phyloP scores from a whole-genome alignment of 2,797 vertebrate species.

The Channa striata region DNA sequence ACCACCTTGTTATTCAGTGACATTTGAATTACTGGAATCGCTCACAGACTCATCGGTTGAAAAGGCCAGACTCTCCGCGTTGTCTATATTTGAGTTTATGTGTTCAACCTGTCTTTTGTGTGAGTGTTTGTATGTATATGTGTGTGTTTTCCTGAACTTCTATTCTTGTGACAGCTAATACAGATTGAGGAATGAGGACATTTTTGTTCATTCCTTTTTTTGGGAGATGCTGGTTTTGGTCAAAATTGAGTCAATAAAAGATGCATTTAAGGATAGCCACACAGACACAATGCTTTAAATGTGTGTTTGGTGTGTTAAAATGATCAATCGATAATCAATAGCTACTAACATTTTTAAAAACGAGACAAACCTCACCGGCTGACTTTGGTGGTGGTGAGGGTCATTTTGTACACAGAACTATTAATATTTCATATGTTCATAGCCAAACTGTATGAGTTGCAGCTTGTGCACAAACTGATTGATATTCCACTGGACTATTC shows the following conservation, averaged over 20 bases:
- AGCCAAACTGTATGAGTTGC: slow-evolving; percentile 24
- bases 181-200: slow-evolving; percentile 29
- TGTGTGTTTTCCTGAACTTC: slow-evolving; percentile 18
- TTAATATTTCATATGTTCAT: slow-evolving; percentile 19
- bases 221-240: slow-evolving; percentile 46
- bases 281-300: slow-evolving; percentile 41
- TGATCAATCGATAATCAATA: background rate
- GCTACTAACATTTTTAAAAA: background rate
- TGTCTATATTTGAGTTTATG: slow-evolving; percentile 29
- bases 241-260: slow-evolving; percentile 50
- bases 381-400: slow-evolving; percentile 35
- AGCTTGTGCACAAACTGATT: slow-evolving; percentile 36
- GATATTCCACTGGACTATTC: slow-evolving; percentile 47
- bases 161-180: slow-evolving; percentile 30
- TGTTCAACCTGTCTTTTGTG: slow-evolving; percentile 24
- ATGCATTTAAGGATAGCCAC: slow-evolving; percentile 33
- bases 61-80: slow-evolving; percentile 60
- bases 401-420: slow-evolving; percentile 17
- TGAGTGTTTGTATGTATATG: slow-evolving; percentile 27
- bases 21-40: slow-evolving; percentile 77
- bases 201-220: slow-evolving; percentile 41
- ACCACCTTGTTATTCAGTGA: slow-evolving; percentile 78
- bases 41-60: slow-evolving; percentile 64
- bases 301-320: background rate
- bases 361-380: slow-evolving; percentile 11